Percentiles rank a stretch among this genome's conserved stretches.
phyloP scores from a whole-genome alignment of 2,888 invertebrate genomes.

The Cosmorhoe ocellata region DNA sequence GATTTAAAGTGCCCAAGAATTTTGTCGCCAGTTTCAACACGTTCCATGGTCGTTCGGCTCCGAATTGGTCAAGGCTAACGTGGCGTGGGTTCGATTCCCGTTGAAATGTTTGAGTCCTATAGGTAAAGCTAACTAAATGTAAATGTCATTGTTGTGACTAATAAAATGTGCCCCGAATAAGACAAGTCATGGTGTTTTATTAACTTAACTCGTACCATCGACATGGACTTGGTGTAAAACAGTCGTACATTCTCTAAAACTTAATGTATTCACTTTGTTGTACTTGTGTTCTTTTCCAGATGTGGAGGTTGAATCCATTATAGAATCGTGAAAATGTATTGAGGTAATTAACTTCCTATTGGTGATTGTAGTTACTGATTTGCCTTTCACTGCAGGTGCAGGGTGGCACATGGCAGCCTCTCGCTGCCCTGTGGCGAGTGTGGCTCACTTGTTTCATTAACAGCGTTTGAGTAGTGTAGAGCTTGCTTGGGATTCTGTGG shows the following conservation, averaged over 20 bases:
- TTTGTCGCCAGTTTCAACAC: too few relatives aligned
- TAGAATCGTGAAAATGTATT: slow-evolving; percentile 81
- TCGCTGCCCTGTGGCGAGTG: slow-evolving; percentile 34
- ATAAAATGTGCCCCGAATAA: slow-evolving; percentile 14
- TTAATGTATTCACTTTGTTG: slow-evolving; percentile 80
- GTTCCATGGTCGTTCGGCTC: too few relatives aligned
- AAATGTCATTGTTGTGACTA: slow-evolving; percentile 4
- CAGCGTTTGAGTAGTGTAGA: slow-evolving; percentile 62
- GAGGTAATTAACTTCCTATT: slow-evolving; percentile 82
- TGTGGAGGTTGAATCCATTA: slow-evolving; percentile 81
- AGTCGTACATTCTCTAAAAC: slow-evolving; percentile 69
- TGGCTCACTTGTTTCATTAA: slow-evolving; percentile 54
- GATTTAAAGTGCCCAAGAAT: too few relatives aligned
- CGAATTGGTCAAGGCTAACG: neutral
- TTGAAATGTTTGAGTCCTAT: neutral
- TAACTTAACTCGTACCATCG: slow-evolving; percentile 39
- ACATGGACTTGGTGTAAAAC: slow-evolving; percentile 80
- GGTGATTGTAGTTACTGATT: slow-evolving; percentile 78
- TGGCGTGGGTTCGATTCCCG: slow-evolving; percentile 9
- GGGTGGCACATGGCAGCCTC: slow-evolving; percentile 29
- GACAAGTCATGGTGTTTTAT: slow-evolving; percentile 26
- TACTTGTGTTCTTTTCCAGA: slow-evolving; percentile 83
- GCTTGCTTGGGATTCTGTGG: slow-evolving; percentile 74
- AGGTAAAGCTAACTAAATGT: neutral
- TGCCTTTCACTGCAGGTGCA: slow-evolving; percentile 59